Conservation (phyloP, 2,113 vertebrate genomes). For the Daphoenositta chrysoptera region DNA sequence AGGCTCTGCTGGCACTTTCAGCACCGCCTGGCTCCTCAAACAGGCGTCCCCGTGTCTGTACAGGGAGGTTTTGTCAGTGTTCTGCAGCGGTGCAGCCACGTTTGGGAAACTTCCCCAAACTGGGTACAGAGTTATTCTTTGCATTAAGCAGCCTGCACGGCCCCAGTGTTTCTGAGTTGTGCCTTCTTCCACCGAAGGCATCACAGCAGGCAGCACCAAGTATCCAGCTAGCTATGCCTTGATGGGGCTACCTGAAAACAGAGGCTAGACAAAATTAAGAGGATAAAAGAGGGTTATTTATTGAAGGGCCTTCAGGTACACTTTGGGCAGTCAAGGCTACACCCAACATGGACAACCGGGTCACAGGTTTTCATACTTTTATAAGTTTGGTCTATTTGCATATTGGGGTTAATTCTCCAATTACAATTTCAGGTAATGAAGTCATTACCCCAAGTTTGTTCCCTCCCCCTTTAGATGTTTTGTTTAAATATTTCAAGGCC, state of each 20-base stretch:
- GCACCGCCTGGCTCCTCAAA: neutral
- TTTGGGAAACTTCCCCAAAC: neutral
- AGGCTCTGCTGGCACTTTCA: neutral
- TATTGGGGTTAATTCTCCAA: neutral
- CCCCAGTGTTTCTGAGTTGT: neutral
- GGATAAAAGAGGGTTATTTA: neutral
- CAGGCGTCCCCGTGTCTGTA: accelerated
- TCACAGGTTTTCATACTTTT: neutral
- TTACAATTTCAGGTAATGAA: neutral
- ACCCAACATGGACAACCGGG: neutral
- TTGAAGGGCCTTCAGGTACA: neutral
- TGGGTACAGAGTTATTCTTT: neutral
- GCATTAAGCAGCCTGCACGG: neutral
- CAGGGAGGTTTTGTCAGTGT: neutral
- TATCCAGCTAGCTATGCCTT: neutral
- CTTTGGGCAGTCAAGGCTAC: neutral
- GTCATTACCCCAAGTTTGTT: neutral
- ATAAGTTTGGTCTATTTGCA: neutral
- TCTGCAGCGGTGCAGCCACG: neutral
- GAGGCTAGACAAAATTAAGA: neutral
- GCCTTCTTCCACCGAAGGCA: neutral
- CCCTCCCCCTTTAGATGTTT: neutral
- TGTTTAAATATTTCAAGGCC: neutral
- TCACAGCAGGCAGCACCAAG: neutral
- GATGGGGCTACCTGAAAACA: neutral